These are phyloP conservation scores for Equus przewalskii DNA, from an alignment of 2,113 vertebrate genomes.

Conservation along the genomic window DNA sequence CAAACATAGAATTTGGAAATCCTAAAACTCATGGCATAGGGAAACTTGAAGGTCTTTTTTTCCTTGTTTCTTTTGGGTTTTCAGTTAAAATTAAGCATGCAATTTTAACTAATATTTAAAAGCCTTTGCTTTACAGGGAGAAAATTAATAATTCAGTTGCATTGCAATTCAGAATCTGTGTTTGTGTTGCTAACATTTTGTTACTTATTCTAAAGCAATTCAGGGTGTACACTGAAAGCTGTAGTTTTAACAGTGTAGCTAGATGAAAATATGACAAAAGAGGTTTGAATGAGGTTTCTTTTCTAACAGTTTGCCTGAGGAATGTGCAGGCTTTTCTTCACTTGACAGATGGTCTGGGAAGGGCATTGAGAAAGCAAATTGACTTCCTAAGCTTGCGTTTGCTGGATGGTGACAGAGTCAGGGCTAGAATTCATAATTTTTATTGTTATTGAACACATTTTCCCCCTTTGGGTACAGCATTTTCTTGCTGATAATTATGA, in stretches of 20 bases:
- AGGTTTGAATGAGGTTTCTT: neutral
- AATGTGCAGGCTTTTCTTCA: neutral
- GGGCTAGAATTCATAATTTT: neutral
- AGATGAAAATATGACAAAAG: neutral
- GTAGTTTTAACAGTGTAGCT: neutral
- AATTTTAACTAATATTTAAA: neutral
- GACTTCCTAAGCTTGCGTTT: neutral
- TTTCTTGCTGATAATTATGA: slow-evolving; percentile 53
- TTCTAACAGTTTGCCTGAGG: neutral
- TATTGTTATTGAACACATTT: slow-evolving; percentile 37
- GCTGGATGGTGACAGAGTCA: neutral
- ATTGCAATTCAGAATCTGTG: neutral
- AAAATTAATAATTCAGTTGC: neutral
- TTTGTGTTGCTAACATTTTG: neutral
- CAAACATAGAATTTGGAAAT: neutral
- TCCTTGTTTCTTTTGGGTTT: neutral
- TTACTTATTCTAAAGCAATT: neutral
- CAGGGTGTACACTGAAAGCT: neutral
- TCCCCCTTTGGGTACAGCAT: neutral
- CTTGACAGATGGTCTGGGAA: neutral
- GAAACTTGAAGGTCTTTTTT: neutral
- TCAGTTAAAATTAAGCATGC: neutral
- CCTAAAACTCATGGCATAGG: neutral
- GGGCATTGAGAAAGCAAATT: neutral
- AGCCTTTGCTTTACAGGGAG: neutral